Conservation (phyloP, 2,113 vertebrate species). For the Apistogramma diplotaenia region DNA sequence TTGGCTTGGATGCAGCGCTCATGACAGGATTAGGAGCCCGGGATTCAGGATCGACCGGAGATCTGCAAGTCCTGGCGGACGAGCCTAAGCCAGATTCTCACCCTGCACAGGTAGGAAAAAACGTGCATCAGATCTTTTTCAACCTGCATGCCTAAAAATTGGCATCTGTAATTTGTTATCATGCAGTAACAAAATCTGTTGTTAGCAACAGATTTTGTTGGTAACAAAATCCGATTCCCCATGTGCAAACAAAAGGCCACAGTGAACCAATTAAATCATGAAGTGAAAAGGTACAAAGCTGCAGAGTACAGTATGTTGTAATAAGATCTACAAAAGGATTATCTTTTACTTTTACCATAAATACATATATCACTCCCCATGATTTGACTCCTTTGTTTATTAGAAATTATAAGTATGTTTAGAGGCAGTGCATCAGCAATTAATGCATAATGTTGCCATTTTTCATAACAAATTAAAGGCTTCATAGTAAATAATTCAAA, state of each 20-base stretch:
- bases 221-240: not conserved
- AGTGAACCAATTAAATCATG: not conserved
- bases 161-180: conserved; percentile 10
- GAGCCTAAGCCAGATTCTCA: conserved; percentile 57
- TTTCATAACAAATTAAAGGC: not conserved
- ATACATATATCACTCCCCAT: not conserved
- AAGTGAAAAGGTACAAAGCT: not conserved
- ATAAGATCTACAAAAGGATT: not conserved
- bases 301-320: not conserved
- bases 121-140: not conserved
- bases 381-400: not conserved
- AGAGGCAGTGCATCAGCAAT: not conserved
- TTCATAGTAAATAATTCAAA: not conserved
- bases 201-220: no score
- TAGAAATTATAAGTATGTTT: not conserved
- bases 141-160: not conserved
- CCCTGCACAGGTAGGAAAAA: conserved; percentile 60
- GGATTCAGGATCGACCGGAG: conserved; percentile 69
- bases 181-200: no score
- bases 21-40: conserved; percentile 75
- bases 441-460: not conserved
- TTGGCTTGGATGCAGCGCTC: conserved; percentile 64
- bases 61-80: conserved; percentile 68
- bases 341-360: not conserved
- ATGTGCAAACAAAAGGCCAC: not conserved